phyloP scores from a whole-genome alignment of 2,113 vertebrate species.

The Anser brachyrhynchus region DNA sequence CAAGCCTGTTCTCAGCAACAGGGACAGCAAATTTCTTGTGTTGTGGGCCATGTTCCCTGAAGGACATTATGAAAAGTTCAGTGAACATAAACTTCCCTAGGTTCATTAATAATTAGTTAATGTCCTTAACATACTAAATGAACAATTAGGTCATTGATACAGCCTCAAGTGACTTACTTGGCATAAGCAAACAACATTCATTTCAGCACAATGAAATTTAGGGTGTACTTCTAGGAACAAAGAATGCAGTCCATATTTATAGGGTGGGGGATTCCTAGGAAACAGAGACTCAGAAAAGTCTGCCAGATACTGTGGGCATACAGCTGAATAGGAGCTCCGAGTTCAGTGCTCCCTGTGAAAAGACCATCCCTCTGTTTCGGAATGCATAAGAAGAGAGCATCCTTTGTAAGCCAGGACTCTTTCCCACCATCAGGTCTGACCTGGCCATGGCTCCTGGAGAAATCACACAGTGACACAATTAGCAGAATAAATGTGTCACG shows the following conservation, averaged over 20 bases:
- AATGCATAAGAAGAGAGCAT: neutral
- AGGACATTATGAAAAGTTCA: slow-evolving; percentile 2
- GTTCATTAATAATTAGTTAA: slow-evolving; percentile 53
- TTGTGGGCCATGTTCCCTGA: neutral
- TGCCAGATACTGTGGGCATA: neutral
- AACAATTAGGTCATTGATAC: slow-evolving; percentile 62
- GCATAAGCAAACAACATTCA: slow-evolving; percentile 4
- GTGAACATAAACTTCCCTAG: neutral
- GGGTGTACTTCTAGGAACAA: slow-evolving; percentile 5
- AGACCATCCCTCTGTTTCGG: neutral
- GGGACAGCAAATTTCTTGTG: neutral
- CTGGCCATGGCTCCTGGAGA: neutral
- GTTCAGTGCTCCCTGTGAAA: slow-evolving; percentile 7
- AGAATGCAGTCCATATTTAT: neutral
- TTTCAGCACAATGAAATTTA: neutral
- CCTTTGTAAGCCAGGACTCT: slow-evolving; percentile 20
- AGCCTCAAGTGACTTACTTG: slow-evolving; percentile 7
- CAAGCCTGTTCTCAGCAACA: neutral
- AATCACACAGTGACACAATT: neutral
- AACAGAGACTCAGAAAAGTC: slow-evolving; percentile 11
- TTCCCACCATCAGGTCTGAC: slow-evolving; percentile 62
- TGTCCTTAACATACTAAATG: neutral
- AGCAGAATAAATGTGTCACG: neutral
- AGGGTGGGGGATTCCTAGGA: slow-evolving; percentile 40
- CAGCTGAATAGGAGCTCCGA: slow-evolving; percentile 42